These are phyloP conservation scores for Eudasyphora cyanicolor DNA, from an alignment of 2,888 invertebrate species.

Conservation along the genomic window DNA sequence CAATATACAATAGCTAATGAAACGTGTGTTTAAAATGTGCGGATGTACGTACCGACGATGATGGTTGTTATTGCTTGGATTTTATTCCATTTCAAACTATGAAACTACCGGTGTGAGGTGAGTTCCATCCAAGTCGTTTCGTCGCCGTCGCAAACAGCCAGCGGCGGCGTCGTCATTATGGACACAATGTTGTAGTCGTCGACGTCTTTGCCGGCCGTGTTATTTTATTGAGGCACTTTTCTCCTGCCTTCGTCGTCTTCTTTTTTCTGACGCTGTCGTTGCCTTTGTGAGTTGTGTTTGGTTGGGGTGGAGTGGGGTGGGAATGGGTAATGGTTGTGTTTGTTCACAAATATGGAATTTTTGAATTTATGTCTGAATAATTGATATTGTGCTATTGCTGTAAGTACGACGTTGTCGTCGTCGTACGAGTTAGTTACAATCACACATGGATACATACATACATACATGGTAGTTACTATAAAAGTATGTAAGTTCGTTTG, in stretches of 20 bases:
- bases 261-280: neutral
- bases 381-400: slow-evolving; percentile 58
- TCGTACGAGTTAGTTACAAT: no score
- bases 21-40: slow-evolving; percentile 53
- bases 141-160: neutral
- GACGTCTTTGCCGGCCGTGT: neutral
- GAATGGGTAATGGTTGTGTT: slow-evolving; percentile 13
- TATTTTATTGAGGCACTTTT: slow-evolving; percentile 47
- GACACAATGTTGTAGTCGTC: slow-evolving; percentile 24
- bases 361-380: slow-evolving; percentile 65
- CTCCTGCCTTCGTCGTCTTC: slow-evolving; percentile 6
- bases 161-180: slow-evolving; percentile 12
- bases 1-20: slow-evolving; percentile 54
- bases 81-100: slow-evolving; percentile 56
- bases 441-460: no score
- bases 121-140: neutral
- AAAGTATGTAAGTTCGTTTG: slow-evolving; percentile 6
- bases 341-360: slow-evolving; percentile 66
- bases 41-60: no score
- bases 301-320: neutral
- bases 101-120: slow-evolving; percentile 50
- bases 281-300: neutral
- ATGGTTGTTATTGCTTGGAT: neutral
- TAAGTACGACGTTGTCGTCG: slow-evolving; percentile 18
- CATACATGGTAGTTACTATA: slow-evolving; percentile 22